Conservation (phyloP, 35 echinoderm and acorn worm genomes). For the Ophioderma brevispina region DNA sequence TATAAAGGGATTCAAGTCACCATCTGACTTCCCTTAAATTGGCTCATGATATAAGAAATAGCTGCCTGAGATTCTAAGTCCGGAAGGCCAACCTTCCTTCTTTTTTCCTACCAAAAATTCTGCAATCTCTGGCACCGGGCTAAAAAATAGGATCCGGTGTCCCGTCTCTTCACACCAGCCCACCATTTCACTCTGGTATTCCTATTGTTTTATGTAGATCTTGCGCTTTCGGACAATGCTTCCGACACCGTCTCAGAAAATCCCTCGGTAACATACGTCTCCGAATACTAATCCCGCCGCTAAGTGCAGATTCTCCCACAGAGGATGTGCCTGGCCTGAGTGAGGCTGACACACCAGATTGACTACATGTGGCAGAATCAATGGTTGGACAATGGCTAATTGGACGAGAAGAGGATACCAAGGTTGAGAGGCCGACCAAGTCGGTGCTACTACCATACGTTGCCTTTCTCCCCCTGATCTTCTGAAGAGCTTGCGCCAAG, state of each 20-base stretch:
- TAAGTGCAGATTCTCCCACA: slow-evolving; percentile 21
- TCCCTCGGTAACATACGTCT: not conserved
- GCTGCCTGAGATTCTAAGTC: too few relatives aligned
- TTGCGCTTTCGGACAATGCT: slow-evolving; percentile 49
- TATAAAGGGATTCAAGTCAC: too few relatives aligned
- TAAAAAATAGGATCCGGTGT: too few relatives aligned
- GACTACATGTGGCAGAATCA: slow-evolving; percentile 23
- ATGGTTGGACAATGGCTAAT: slow-evolving; percentile 26
- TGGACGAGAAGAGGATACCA: slow-evolving; percentile 62
- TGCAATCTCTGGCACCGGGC: too few relatives aligned
- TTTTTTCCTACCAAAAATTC: too few relatives aligned
- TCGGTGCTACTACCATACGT: slow-evolving; percentile 61
- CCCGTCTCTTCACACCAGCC: too few relatives aligned
- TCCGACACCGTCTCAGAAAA: slow-evolving; percentile 29
- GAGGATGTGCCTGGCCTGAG: not conserved
- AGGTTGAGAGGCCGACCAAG: slow-evolving; percentile 73
- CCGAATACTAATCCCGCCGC: slow-evolving; percentile 64
- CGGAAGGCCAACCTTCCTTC: too few relatives aligned
- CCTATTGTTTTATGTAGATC: too few relatives aligned
- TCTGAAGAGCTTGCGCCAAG: slow-evolving; percentile 32
- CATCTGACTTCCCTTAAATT: too few relatives aligned
- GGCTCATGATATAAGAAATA: too few relatives aligned
- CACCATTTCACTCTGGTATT: too few relatives aligned
- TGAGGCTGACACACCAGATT: not conserved
- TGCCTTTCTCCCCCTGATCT: slow-evolving; percentile 39